Base-by-base conservation (phyloP, 2,888 invertebrate genomes). In the Eupithecia insigniata region DNA sequence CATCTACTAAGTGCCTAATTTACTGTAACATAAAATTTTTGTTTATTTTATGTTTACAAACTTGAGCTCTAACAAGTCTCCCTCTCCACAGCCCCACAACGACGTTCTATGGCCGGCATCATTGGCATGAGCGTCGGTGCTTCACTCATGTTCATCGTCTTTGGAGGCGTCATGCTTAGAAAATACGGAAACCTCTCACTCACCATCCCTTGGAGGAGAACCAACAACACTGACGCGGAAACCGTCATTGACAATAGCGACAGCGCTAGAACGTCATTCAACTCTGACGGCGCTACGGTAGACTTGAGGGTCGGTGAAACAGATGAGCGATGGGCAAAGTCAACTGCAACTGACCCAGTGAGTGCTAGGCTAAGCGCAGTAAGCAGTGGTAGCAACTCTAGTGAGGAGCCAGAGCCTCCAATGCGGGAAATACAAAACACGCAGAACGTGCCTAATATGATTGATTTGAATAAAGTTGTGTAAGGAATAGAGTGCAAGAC, bases 71-170 rank as follows among this genome's bases (percentile, higher is more conserved):
- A 64, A 18, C 26, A 22, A 39, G n/a, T 72, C 71, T 72, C 64
- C 66, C 75, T 80, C 43, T 79, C 75, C 76, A 30, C 81, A 79
- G 81, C 62, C 3, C 65, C 73, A 16, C 79, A 61, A 4, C 36
- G 77, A 3, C 79, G 76, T 6, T 84, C 83, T 7, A 85, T 72
- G 71, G 92, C 91, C 2, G 86, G 89, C 3, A 85, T 92, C 26
- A 80, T 86, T 12, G 92, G 90, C 0, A 85, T 88, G 84, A 77
- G 83, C 1, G 78, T 85, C 1, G 90, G 90, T 0, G 26, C 85
- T 0, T 69, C 78, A 1, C 73, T 81, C 0, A 64, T 92, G 8
- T 72, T 82, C 0, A 36, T 84, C 0, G 70, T 86, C 0, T 74
- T 93, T 8, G 83, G 76, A 3, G 87, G 84, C 14, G 78, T 82